Conservation (phyloP, 2,113 vertebrate genomes). For the Vulpes vulpes region DNA sequence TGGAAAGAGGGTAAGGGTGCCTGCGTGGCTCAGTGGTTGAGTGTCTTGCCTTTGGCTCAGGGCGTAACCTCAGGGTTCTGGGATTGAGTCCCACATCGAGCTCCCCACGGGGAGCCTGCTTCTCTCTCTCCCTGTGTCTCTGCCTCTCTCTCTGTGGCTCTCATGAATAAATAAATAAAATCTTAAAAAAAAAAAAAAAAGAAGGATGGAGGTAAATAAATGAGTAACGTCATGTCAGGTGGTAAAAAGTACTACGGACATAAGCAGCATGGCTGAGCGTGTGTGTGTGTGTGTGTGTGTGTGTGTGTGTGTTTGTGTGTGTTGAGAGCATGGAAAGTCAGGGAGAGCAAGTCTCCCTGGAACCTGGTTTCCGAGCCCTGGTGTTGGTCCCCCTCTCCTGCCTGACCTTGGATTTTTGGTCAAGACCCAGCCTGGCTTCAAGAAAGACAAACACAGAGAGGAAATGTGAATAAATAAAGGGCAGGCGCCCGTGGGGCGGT, state of each 20-base stretch:
- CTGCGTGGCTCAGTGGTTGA: too few relatives aligned
- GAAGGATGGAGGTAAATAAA: too few relatives aligned
- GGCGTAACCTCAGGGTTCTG: too few relatives aligned
- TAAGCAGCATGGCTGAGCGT: accelerated
- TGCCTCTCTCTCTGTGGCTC: too few relatives aligned
- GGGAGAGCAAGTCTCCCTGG: accelerated
- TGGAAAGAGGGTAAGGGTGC: background rate
- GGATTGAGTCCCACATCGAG: too few relatives aligned
- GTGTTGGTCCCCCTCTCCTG: background rate
- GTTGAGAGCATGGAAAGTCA: accelerated
- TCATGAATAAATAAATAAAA: too few relatives aligned
- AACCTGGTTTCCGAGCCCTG: background rate
- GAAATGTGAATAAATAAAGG: accelerated
- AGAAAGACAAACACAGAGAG: background rate
- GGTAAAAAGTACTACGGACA: background rate
- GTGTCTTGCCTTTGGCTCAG: too few relatives aligned
- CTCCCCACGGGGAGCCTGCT: too few relatives aligned
- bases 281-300: too few relatives aligned
- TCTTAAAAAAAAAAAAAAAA: too few relatives aligned
- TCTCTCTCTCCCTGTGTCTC: too few relatives aligned
- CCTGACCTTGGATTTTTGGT: background rate
- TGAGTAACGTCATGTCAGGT: accelerated
- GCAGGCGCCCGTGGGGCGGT: accelerated
- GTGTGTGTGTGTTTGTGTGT: too few relatives aligned
- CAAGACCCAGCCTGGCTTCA: background rate